These are phyloP conservation scores for Aelia acuminata DNA, from an alignment of 2,888 invertebrate genomes.

Conservation along the genomic window DNA sequence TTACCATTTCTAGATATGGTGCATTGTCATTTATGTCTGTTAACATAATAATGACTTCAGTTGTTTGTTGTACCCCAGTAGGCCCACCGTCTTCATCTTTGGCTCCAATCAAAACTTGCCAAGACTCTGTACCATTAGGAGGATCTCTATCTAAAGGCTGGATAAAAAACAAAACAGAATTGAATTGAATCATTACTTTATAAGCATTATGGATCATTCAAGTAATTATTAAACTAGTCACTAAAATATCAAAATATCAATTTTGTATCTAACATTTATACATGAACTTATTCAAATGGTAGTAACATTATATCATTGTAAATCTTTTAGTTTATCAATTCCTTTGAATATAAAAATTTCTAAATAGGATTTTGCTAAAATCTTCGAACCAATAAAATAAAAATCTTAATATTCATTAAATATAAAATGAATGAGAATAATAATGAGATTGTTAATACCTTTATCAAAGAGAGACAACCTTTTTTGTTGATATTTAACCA, in stretches of 20 bases:
- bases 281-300: too few relatives aligned
- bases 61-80: slow-evolving; percentile 73
- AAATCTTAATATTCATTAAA: too few relatives aligned
- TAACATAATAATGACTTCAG: slow-evolving; percentile 77
- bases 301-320: too few relatives aligned
- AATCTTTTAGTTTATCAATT: too few relatives aligned
- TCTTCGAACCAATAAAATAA: too few relatives aligned
- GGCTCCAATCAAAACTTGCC: slow-evolving; percentile 80
- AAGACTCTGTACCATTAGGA: slow-evolving; percentile 85
- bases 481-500: slow-evolving; percentile 80
- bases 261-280: background rate
- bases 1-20: slow-evolving; percentile 80
- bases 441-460: slow-evolving; percentile 69
- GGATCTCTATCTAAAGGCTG: slow-evolving; percentile 89
- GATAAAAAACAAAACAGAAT: slow-evolving; percentile 66
- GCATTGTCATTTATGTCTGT: slow-evolving; percentile 95
- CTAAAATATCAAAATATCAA: background rate
- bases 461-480: slow-evolving; percentile 82
- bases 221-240: background rate
- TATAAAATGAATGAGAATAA: too few relatives aligned
- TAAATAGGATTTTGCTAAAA: too few relatives aligned
- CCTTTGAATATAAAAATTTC: too few relatives aligned
- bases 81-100: slow-evolving; percentile 81
- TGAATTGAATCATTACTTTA: background rate
- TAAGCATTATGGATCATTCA: background rate